phyloP scores from a whole-genome alignment of 2,888 invertebrate genomes.

The Lamellibrachia columna region DNA sequence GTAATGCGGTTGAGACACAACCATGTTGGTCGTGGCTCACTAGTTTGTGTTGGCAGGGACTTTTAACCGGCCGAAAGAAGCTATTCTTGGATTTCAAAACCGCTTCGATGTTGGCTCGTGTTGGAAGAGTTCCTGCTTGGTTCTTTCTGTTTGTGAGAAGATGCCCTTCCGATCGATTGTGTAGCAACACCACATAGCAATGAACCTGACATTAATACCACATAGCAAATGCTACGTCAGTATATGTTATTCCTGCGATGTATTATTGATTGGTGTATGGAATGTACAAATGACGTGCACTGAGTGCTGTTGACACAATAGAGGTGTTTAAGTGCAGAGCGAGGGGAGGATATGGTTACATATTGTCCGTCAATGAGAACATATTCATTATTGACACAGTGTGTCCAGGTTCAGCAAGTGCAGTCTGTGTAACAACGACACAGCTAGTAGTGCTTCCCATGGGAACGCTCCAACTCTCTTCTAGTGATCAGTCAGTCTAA shows the following conservation, averaged over 20 bases:
- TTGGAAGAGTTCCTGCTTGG: too few species aligned
- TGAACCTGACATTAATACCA: too few species aligned
- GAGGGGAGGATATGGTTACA: neutral
- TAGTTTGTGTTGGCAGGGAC: too few species aligned
- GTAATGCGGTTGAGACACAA: too few species aligned
- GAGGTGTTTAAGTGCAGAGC: neutral
- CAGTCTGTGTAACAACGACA: neutral
- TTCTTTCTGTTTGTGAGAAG: too few species aligned
- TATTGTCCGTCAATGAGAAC: neutral
- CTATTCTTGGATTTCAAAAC: too few species aligned
- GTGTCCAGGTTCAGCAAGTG: neutral
- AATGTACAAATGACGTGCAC: neutral
- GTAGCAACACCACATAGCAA: too few species aligned
- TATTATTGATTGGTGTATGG: neutral
- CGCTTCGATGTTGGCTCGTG: too few species aligned
- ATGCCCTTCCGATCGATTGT: too few species aligned
- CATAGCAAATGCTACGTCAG: neutral
- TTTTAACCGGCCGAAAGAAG: too few species aligned
- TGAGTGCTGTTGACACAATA: neutral
- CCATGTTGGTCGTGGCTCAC: too few species aligned
- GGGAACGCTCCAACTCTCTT: neutral
- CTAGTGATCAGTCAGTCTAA: neutral
- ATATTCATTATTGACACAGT: neutral
- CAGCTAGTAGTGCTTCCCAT: neutral
- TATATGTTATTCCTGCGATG: neutral